phyloP scores from a whole-genome alignment of 2,888 invertebrate species.

The Litoditis marina region DNA sequence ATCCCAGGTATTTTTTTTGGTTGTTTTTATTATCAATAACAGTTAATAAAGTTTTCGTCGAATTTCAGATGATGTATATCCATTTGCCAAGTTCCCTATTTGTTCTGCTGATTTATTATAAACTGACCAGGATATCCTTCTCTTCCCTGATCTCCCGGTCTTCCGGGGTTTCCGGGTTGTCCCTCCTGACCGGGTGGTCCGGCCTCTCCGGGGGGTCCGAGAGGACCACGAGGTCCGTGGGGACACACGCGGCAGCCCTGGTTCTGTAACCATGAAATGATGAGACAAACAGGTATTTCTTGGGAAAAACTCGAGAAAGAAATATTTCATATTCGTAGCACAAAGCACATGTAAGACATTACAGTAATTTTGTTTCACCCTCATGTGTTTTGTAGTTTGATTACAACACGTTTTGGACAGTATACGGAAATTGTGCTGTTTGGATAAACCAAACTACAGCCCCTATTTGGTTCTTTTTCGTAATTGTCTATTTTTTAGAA shows the following conservation, averaged over 20 bases:
- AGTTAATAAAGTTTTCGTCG: too few relatives aligned
- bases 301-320: too few relatives aligned
- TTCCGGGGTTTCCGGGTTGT: conserved; percentile 46
- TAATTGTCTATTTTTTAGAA: background rate
- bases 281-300: background rate
- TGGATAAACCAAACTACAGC: too few relatives aligned
- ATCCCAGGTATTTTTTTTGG: too few relatives aligned
- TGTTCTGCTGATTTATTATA: too few relatives aligned
- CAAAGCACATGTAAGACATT: background rate
- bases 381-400: background rate
- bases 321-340: too few relatives aligned
- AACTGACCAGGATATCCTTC: conserved; percentile 46
- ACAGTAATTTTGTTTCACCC: background rate
- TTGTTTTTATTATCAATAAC: too few relatives aligned
- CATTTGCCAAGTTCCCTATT: too few relatives aligned
- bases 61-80: too few relatives aligned
- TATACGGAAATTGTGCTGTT: too few relatives aligned
- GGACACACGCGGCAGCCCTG: conserved; percentile 55
- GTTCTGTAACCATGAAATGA: conserved; percentile 14
- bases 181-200: conserved; percentile 49
- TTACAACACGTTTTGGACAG: too few relatives aligned
- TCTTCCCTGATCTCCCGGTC: conserved; percentile 44
- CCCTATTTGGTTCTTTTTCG: too few relatives aligned
- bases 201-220: conserved; percentile 53
- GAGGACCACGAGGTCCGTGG: conserved; percentile 51